Evolutionary conservation across 2,113 vertebrate genomes (phyloP), one percentile per base, ranked within the genome.

Genomic region (Cynoglossus semilaevis): DNA sequence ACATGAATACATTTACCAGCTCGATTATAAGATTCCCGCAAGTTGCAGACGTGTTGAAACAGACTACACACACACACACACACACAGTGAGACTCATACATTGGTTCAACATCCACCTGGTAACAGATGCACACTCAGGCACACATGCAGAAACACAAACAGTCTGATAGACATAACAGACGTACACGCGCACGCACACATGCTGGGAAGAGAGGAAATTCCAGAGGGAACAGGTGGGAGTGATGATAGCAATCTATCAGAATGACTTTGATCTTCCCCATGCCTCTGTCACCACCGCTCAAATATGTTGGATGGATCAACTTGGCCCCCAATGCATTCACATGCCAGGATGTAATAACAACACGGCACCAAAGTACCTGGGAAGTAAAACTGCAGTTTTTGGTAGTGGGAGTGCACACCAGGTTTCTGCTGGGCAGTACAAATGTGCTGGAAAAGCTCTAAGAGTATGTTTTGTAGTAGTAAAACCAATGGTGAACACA

Each of bases 1-100:
- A 87, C 88, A 85, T 87, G 80, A 89, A 80, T 83, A 76, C 77
- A 84, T 91, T 87, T 90, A 88, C 87, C 88, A 88, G 79, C 81
- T 85, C 78, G 87, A 89, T 90, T 88, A 89, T 87, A 87, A 85
- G 83, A 90, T 91, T 91, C 89, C 88, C 84, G 70, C 86, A 91
- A 90, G 67, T 88, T 74, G 84, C 82, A 81, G 81, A 84, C 86
- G 67, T 88, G 89, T 91, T 74, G 81, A 81, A 88, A 90, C 87
- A 89, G 70, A 85, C 79, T 74, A 74, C 77, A 80, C 80, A 81
- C 73, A 72, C 66, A 79, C 58, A 44, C 45, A 64, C 68, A 59
- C 60, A 66, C 54, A 67, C 19, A 35, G 14, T 13, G 12, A 50
- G 7, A 35, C 46, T 61, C 76, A 66, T 70, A 71, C 61, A 66